phyloP scores from a whole-genome alignment of 2,797 vertebrate species.

The Sebastes diploproa region DNA sequence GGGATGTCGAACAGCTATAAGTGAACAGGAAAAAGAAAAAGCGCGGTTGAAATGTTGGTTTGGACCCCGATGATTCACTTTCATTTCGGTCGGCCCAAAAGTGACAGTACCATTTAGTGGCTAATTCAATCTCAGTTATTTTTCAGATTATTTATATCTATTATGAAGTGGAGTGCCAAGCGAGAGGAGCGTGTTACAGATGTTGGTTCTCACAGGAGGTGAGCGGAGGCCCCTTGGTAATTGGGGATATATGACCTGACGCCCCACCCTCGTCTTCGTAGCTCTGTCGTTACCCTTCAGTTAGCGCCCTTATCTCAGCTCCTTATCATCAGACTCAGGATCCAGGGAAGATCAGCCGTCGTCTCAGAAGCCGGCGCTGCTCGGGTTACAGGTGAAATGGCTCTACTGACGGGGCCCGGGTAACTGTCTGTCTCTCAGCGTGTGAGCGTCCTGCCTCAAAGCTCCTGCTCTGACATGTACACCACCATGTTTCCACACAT shows the following conservation, averaged over 20 bases:
- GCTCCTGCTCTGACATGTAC: slow-evolving; percentile 57
- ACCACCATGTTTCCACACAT: slow-evolving; percentile 10
- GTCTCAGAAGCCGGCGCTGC: slow-evolving; percentile 44
- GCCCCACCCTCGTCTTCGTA: slow-evolving; percentile 53
- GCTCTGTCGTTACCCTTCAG: slow-evolving; percentile 68
- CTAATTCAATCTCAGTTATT: slow-evolving; percentile 48
- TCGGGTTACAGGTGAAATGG: slow-evolving; percentile 66
- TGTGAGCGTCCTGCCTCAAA: slow-evolving; percentile 36
- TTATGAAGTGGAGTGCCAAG: slow-evolving; percentile 19
- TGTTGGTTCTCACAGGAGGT: slow-evolving; percentile 54
- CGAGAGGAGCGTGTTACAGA: slow-evolving; percentile 25
- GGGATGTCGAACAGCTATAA: slow-evolving; percentile 49
- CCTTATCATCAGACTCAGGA: slow-evolving; percentile 66
- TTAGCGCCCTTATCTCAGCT: slow-evolving; percentile 64
- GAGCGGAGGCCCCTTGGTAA: slow-evolving; percentile 42
- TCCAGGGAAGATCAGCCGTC: slow-evolving; percentile 52
- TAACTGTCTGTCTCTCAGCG: slow-evolving; percentile 30
- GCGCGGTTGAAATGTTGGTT: slow-evolving; percentile 45
- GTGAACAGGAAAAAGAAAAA: slow-evolving; percentile 39
- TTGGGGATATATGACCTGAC: slow-evolving; percentile 47
- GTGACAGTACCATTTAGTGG: slow-evolving; percentile 35
- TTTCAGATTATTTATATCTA: slow-evolving; percentile 46
- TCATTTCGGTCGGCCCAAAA: slow-evolving; percentile 47
- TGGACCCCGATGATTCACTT: slow-evolving; percentile 47
- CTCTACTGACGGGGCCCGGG: slow-evolving; percentile 37